Evolutionary conservation across 2,113 vertebrate genomes (phyloP).

Genomic region (Centropus bengalensis): DNA sequence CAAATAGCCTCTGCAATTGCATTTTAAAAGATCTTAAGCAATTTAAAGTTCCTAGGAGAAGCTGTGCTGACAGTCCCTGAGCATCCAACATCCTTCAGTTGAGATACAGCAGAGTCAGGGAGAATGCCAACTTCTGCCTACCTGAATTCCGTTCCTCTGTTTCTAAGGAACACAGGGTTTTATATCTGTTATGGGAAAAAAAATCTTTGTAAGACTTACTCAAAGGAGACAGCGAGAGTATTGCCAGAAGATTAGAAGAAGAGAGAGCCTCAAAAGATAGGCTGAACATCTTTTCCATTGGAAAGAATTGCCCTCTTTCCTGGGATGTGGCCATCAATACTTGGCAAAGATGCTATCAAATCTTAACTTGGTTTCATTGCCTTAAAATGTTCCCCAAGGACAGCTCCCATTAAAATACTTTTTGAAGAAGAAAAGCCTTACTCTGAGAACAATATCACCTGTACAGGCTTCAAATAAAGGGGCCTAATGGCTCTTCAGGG

Average conservation of each 20-base stretch:
- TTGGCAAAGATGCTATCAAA: background rate
- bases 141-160: background rate
- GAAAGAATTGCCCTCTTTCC: background rate
- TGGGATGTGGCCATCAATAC: background rate
- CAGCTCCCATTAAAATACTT: background rate
- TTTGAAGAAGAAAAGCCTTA: background rate
- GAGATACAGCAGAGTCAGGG: background rate
- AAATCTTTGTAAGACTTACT: background rate
- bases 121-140: background rate
- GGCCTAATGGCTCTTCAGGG: background rate
- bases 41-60: background rate
- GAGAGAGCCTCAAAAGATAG: background rate
- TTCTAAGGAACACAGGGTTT: background rate
- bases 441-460: background rate
- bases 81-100: background rate
- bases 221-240: background rate
- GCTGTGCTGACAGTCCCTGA: background rate
- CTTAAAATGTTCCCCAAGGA: slow-evolving; percentile 1
- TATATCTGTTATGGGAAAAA: background rate
- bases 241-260: slow-evolving; percentile 6
- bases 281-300: background rate
- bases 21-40: background rate
- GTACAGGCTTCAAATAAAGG: background rate
- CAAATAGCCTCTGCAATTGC: background rate
- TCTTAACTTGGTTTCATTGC: background rate